Conservation (phyloP, 2,113 vertebrate species). For the Rhinichthys klamathensis region DNA sequence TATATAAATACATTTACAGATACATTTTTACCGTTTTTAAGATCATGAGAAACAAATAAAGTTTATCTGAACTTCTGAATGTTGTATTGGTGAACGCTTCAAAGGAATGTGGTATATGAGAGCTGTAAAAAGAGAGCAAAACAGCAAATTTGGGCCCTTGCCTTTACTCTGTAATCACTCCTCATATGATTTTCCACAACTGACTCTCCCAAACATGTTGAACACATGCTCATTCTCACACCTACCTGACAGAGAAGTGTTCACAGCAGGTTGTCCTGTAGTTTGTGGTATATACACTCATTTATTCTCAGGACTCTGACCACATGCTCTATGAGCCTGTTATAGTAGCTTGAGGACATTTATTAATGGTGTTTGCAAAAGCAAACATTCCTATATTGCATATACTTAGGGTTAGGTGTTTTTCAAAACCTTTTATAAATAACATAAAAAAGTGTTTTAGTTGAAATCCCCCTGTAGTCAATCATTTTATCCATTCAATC, state of each 20-base stretch:
- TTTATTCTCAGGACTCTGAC: not conserved
- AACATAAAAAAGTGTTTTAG: not conserved
- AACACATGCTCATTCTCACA: constrained; percentile 5
- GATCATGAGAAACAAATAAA: too few species aligned
- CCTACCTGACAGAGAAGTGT: not conserved
- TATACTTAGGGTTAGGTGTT: not conserved
- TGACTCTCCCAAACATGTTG: not conserved
- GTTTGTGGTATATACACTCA: not conserved
- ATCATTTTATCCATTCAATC: too few species aligned
- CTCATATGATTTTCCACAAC: constrained; percentile 19
- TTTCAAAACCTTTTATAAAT: not conserved
- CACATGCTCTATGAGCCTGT: not conserved
- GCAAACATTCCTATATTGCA: not conserved
- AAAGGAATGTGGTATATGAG: constrained; percentile 25
- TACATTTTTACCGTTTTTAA: too few species aligned
- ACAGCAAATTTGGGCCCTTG: constrained; percentile 25
- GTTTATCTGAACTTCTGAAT: not conserved
- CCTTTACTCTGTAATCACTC: constrained; percentile 46
- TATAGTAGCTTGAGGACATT: not conserved
- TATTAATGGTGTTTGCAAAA: not conserved
- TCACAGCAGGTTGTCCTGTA: not conserved
- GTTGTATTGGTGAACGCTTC: not conserved
- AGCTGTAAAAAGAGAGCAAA: constrained; percentile 37
- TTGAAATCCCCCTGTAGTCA: too few species aligned
- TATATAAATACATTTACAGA: too few species aligned